Evolutionary conservation across 1,140 invertebrate genomes (phyloP).

Genomic region (Argopecten irradians): DNA sequence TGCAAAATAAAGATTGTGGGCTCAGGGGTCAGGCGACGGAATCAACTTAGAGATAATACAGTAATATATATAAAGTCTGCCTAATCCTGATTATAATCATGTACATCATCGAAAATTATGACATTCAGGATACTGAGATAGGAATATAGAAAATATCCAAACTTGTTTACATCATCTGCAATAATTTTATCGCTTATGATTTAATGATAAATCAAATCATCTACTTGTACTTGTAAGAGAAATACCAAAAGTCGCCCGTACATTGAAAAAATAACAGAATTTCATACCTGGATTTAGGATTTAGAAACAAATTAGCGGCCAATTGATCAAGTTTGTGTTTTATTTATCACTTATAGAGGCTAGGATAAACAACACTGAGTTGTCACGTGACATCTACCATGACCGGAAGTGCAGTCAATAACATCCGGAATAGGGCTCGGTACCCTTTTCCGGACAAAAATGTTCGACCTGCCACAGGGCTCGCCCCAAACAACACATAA

Average conservation of each 20-base stretch:
- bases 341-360: slow-evolving; percentile 1
- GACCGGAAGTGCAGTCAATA: slow-evolving; percentile 6
- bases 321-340: slow-evolving; percentile 10
- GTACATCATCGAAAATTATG: background rate
- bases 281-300: too few relatives aligned
- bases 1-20: background rate
- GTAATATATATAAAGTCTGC: too few relatives aligned
- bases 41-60: too few relatives aligned
- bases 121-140: background rate
- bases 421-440: slow-evolving; percentile 11
- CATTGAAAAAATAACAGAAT: too few relatives aligned
- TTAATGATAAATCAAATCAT: background rate
- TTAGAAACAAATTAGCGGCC: background rate
- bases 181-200: background rate
- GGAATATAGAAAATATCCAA: background rate
- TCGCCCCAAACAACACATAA: slow-evolving; percentile 34
- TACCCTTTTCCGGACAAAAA: slow-evolving; percentile 19
- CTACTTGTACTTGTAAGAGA: background rate
- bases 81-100: background rate
- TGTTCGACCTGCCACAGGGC: slow-evolving; percentile 11
- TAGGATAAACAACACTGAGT: background rate
- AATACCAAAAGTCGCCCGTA: too few relatives aligned
- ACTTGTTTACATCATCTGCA: background rate
- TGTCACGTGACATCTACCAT: background rate
- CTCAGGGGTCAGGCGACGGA: background rate